Percentiles rank a stretch among this genome's conserved stretches.
Evolutionary conservation across 2,888 invertebrate species (phyloP).

Genomic region (Criorhina ranunculi): DNA sequence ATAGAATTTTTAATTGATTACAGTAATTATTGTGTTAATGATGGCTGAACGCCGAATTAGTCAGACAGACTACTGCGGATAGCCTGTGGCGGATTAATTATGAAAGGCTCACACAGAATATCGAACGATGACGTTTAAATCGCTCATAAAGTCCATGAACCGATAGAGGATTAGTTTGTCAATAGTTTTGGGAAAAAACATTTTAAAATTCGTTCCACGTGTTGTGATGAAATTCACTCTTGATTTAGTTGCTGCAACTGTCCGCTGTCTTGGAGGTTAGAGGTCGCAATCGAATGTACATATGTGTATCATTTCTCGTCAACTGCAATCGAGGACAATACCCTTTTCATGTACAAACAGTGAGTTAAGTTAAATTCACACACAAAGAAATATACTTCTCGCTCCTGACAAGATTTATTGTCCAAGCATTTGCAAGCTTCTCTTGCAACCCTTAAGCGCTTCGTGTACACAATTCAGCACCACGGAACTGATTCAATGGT

Average conservation of each 20-base stretch:
- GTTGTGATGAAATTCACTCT: too few relatives aligned
- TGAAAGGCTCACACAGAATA: conserved; percentile 55
- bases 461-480: conserved; percentile 67
- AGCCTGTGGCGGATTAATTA: conserved; percentile 52
- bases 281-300: conserved; percentile 41
- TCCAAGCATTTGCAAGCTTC: conserved; percentile 46
- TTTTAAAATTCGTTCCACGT: too few relatives aligned
- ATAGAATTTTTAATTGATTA: conserved; percentile 76
- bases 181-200: conserved; percentile 48
- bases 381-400: conserved; percentile 15
- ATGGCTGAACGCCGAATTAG: conserved; percentile 44
- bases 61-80: conserved; percentile 20
- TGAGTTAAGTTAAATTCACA: conserved; percentile 65
- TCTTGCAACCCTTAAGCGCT: conserved; percentile 65
- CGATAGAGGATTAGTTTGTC: conserved; percentile 69
- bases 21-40: conserved; percentile 72
- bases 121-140: conserved; percentile 60
- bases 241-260: too few relatives aligned
- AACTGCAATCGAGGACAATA: conserved; percentile 16
- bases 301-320: conserved; percentile 44
- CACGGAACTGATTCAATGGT: conserved; percentile 74
- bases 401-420: conserved; percentile 68
- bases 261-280: too few relatives aligned
- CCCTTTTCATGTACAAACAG: conserved; percentile 38
- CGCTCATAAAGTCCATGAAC: conserved; percentile 64